Conservation (phyloP, 2,888 invertebrate genomes). For the Thysanoteuthis rhombus region DNA sequence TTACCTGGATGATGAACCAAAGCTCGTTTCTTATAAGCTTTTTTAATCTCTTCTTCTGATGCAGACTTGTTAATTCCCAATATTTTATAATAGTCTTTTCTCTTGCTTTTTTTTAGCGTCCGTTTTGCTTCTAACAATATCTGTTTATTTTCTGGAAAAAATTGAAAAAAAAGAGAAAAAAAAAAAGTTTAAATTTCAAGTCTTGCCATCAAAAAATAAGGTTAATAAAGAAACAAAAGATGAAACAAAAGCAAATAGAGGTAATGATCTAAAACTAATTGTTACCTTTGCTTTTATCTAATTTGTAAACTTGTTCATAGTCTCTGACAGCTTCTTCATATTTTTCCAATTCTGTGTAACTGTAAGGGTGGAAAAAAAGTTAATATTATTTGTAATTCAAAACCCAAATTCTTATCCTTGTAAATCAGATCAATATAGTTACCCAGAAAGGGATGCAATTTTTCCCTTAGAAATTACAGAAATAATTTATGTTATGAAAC, state of each 20-base stretch:
- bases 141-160: conserved; percentile 77
- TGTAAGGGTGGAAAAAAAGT: conserved; percentile 37
- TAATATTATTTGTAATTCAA: background rate
- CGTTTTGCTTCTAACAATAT: conserved; percentile 87
- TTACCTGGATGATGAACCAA: conserved; percentile 86
- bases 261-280: too few relatives aligned
- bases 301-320: conserved; percentile 85
- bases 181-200: background rate
- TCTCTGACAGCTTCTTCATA: conserved; percentile 91
- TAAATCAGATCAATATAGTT: too few relatives aligned
- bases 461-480: too few relatives aligned
- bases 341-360: conserved; percentile 81
- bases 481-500: too few relatives aligned
- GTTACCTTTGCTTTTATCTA: conserved; percentile 73
- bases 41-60: conserved; percentile 91
- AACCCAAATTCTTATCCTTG: too few relatives aligned
- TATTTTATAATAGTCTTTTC: conserved; percentile 96
- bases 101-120: conserved; percentile 87
- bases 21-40: conserved; percentile 91
- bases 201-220: background rate
- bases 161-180: conserved; percentile 22
- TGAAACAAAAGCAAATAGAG: too few relatives aligned
- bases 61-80: conserved; percentile 85
- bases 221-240: background rate
- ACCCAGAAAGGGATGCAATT: too few relatives aligned